A percentile compares a stretch with the other conserved stretches of the same genome.
Evolutionary conservation across 2,113 vertebrate species (phyloP).

Genomic region (Cardinalis cardinalis): DNA sequence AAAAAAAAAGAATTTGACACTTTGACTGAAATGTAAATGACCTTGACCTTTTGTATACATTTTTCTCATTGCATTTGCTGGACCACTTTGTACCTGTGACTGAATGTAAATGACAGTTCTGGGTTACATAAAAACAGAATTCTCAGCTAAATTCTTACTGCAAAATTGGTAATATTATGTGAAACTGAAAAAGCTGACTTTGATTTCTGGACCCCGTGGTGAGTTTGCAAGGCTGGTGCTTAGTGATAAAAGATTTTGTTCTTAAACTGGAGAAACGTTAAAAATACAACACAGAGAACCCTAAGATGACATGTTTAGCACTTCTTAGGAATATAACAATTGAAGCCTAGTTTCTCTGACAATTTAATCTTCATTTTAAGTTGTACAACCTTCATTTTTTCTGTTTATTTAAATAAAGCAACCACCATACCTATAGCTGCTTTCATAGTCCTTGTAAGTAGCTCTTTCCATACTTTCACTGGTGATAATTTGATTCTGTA

Average conservation of each 20-base stretch:
- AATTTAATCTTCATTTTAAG: background rate
- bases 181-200: background rate
- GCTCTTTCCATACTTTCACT: background rate
- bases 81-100: background rate
- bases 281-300: background rate
- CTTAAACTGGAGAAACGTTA: background rate
- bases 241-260: background rate
- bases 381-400: background rate
- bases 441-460: background rate
- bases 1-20: background rate
- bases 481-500: background rate
- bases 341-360: background rate
- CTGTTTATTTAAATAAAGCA: background rate
- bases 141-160: background rate
- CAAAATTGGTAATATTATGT: background rate
- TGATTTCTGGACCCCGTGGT: background rate
- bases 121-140: background rate
- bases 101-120: background rate
- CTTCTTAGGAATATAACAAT: background rate
- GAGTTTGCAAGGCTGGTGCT: background rate
- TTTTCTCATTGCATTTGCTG: background rate
- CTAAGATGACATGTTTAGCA: background rate
- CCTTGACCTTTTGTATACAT: background rate
- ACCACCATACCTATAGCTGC: background rate
- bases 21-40: background rate